Evolutionary conservation across 1,140 invertebrate species (phyloP), one percentile per base, ranked within the genome.

Genomic region (Pristionchus pacificus): DNA sequence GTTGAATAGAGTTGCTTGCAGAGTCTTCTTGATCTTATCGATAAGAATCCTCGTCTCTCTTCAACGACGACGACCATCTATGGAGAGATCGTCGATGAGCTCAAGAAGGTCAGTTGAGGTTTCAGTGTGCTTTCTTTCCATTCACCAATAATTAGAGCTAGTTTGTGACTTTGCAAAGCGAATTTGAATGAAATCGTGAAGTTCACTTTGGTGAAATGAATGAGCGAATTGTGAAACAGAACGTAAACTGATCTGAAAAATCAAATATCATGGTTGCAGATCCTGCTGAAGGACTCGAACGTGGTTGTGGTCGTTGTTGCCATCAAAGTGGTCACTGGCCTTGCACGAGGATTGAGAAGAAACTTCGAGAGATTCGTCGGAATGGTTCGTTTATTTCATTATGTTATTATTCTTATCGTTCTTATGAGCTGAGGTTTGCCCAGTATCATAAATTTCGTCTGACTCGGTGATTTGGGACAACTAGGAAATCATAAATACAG

Each of bases 261-360:
- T 15, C 15, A 15, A 57, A 57, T 57, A 57, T 15, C 27, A 62
- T 31, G 32, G 6, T 10, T 31, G 61, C 24, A 65, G 64, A 58
- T 65, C 14, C 24, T 97, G 77, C 89, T 89, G 19, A 97, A 97
- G 86, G 95, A 98, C 83, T 89, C 91, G 0, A 97, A 97, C 85
- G 92, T 98, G 2, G 88, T 95, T 78, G 88, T 97, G 10, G 93
- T 97, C 0, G 89, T 90, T 1, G 78, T 92, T 49, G 92, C 92
- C 30, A 91, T 88, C 0, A 92, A 93, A 85, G 91, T 91, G 83
- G 81, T 97, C 2, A 88, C 90, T 10, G 88, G 89, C 67, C 83
- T 97, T 57, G 93, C 93, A 0, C 88, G 83, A 59, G 94, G 93
- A 19, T 86, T 97, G 24, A 91, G 93, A 61, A 93, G 91, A 82